phyloP scores from a whole-genome alignment of 2,888 invertebrate species.

The Cantharis rufa region DNA sequence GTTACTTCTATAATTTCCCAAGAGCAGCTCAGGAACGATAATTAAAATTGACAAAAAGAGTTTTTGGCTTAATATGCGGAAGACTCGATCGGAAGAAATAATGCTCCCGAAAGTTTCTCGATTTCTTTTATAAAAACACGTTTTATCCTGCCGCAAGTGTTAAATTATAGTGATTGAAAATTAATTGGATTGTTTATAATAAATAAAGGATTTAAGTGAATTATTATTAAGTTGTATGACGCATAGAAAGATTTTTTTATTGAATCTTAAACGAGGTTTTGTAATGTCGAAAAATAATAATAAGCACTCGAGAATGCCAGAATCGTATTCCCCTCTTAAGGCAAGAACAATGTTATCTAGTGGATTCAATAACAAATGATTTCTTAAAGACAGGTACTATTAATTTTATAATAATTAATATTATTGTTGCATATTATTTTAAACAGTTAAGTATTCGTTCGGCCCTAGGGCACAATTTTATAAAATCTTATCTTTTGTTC shows the following conservation, averaged over 20 bases:
- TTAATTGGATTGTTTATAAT: not conserved
- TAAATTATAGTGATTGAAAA: not conserved
- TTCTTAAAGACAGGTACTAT: not conserved
- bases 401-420: slow-evolving; percentile 2
- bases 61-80: no score
- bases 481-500: not conserved
- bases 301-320: not conserved
- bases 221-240: not conserved
- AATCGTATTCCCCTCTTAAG: not conserved
- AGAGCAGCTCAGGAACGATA: not conserved
- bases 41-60: not conserved
- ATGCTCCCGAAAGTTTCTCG: not conserved
- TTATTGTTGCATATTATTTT: not conserved
- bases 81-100: not conserved
- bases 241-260: not conserved
- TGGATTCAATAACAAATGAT: not conserved
- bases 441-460: not conserved
- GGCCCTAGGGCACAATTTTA: not conserved
- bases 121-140: not conserved
- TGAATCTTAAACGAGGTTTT: not conserved
- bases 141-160: not conserved
- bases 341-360: not conserved
- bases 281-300: not conserved
- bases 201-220: not conserved
- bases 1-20: not conserved